phyloP scores from a whole-genome alignment of 2,888 invertebrate genomes.

The Teleogryllus oceanicus region DNA sequence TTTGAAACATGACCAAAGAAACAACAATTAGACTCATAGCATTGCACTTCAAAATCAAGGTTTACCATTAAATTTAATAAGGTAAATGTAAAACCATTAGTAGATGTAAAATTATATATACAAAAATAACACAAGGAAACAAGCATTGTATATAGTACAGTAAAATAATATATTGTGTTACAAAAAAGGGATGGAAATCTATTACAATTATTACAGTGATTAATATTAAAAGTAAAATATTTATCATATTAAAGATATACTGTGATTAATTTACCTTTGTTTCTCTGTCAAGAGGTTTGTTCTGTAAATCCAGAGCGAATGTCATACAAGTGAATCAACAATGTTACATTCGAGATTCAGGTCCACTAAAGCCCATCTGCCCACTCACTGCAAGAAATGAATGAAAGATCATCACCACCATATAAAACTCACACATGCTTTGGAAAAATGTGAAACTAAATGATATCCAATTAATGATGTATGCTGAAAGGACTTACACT shows the following conservation, averaged over 20 bases:
- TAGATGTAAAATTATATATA: no score
- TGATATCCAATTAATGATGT: neutral
- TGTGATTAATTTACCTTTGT: conserved; percentile 46
- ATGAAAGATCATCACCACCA: no score
- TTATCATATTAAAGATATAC: neutral
- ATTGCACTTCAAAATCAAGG: no score
- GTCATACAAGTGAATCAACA: conserved; percentile 76
- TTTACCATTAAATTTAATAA: no score
- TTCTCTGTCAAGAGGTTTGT: conserved; percentile 46
- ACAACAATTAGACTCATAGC: no score
- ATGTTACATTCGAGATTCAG: conserved; percentile 68
- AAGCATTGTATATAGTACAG: no score
- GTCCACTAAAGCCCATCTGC: conserved; percentile 64
- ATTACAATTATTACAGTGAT: neutral
- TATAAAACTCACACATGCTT: neutral
- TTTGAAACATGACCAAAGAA: no score
- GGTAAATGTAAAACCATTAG: no score
- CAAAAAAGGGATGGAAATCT: no score
- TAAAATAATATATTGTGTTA: no score
- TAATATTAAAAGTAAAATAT: neutral
- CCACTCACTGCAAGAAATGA: conserved; percentile 53
- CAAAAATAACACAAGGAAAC: no score
- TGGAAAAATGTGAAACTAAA: neutral
- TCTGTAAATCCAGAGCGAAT: conserved; percentile 61
- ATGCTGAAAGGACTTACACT: conserved; percentile 50